Evolutionary conservation across 2,113 vertebrate species (phyloP).

Genomic region (Holacanthus passer): DNA sequence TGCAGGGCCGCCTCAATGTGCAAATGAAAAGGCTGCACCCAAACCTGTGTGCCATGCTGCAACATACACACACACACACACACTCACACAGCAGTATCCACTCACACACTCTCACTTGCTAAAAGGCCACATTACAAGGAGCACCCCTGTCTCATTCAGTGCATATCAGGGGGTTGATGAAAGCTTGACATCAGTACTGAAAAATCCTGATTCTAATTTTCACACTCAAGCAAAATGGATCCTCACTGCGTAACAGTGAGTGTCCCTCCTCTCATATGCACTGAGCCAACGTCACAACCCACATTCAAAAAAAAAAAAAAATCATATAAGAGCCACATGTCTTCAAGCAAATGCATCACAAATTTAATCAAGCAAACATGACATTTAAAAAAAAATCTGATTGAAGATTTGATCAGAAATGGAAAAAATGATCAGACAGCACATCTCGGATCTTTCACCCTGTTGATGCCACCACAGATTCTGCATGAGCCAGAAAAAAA

Average conservation of each 20-base stretch:
- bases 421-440: neutral
- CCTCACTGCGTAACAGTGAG: constrained; percentile 34
- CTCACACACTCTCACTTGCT: neutral
- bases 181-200: neutral
- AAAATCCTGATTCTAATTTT: constrained; percentile 9
- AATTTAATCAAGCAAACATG: neutral
- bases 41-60: constrained; percentile 41
- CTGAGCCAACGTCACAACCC: constrained; percentile 41
- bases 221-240: constrained; percentile 62
- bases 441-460: constrained; percentile 33
- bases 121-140: neutral
- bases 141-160: neutral
- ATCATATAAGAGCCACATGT: constrained; percentile 5
- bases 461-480: constrained; percentile 43
- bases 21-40: constrained; percentile 50
- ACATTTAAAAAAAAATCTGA: neutral
- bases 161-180: neutral
- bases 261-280: constrained; percentile 46
- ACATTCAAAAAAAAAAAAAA: constrained; percentile 33
- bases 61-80: constrained; percentile 8
- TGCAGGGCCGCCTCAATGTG: constrained; percentile 37
- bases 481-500: neutral
- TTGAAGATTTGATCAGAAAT: neutral
- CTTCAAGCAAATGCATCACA: constrained; percentile 1
- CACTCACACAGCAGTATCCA: neutral